Base-by-base conservation (phyloP, 2,797 vertebrate species). In the Eurystomus glaucurus region DNA sequence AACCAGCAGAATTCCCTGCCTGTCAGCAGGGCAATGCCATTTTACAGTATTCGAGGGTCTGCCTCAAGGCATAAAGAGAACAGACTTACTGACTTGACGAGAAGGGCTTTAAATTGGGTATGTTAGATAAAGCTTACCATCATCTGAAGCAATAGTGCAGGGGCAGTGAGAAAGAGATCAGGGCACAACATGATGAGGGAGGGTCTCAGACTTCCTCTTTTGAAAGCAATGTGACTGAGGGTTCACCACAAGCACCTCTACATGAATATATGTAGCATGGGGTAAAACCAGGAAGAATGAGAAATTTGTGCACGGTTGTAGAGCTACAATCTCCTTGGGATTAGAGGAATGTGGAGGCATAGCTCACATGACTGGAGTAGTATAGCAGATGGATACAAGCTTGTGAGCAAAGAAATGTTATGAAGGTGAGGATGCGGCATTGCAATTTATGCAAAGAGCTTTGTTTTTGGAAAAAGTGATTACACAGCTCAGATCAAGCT, bases 181-280 rank as follows among this genome's bases (percentile, higher is more conserved):
- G 12, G 10, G 31, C 7, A n/a, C 37, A 68, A 61, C 2, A 39
- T 0, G 1, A 35, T 18, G 13, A 89, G 31, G 13, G n/a, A 88
- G 26, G 11, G 20, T 37, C 13, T 43, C 31, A 17, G 6, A 39
- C 6, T 43, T 68, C 6, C 11, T 51, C 29, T 75, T 71, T 37
- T 23, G 31, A 88, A 89, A 89, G 58, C 15, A 25, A 52, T 0
- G 0, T 35, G 70, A 82, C 2, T 1, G 25, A 76, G 18, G 7
- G 39, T 22, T 90, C 57, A 58, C 31, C 41, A 68, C 33, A 61
- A 89, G 58, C 4, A 21, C 35, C 17, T 74, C 54, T 54, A 77
- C 5, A 7, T 2, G 1, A 70, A 72, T 31, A 43, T 2, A 52
- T 0, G 1, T 12, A 61, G 33, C 25, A 58, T 6, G 4, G 33